Base-by-base conservation (phyloP, 64 coral and sea anemone genomes). In the Trachythela sp. region DNA sequence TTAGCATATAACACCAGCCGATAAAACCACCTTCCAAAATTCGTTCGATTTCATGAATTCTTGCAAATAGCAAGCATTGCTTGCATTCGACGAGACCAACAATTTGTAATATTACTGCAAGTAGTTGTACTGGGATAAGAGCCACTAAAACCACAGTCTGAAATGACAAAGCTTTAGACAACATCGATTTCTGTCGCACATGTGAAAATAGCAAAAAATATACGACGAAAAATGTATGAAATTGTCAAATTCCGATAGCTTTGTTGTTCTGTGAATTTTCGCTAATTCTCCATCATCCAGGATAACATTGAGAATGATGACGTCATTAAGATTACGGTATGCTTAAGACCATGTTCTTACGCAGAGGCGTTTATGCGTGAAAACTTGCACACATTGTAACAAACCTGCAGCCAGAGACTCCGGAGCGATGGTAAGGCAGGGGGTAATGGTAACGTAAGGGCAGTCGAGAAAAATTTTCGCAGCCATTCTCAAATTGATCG, bases 31-130 rank as follows among this genome's bases (percentile, higher is more conserved):
- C 75, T 14, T 37, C 75, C 13, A 80, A 37, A 80, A 80, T 18
- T 80, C 75, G 31, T 80, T 80, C 37, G 30, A 80, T 39, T 80
- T 80, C 75, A 39, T 37, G 35, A 37, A 80, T 80, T 80, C 33
- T 80, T 0, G 33, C 75, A 80, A 80, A 80, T 35, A 80, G 75
- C 37, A 80, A 35, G 30, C 75, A 80, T 36, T 80, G 75, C 34
- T 80, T 80, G 75, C 75, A 80, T 30, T 80, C 75, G 15, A 80
- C 15, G 27, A 80, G 75, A 9, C 33, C 30, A 15, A 80, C 75
- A 80, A 80, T 30, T 39, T 80, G 33, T 15, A 80, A 17, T 6
- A 80, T 39, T 80, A 80, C 30, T 37, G 37, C 37, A 9, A 39
- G 15, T 36, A 80, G 34, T 39, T 80, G 20, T 8, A 80, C 75